Evolutionary conservation across 1,140 invertebrate genomes (phyloP), one percentile per base, ranked within the genome.

Genomic region (Drosophila orosa): DNA sequence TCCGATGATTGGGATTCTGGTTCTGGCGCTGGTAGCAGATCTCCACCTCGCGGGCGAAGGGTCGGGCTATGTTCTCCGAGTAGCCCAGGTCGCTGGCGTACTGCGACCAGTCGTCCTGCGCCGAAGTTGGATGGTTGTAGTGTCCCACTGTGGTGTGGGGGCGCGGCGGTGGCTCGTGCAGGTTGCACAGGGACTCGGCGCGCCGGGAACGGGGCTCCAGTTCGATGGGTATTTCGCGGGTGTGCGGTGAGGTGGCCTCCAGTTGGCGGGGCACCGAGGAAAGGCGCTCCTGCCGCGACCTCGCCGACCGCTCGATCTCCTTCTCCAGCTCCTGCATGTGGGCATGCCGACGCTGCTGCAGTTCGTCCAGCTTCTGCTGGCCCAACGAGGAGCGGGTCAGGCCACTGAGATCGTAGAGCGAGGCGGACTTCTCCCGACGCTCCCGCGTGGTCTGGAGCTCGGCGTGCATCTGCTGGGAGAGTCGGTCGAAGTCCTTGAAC

Each of bases 401-500:
- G 5, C 90, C 82, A 50, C 77, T 91, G 40, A 91, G 80, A 80
- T 91, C 90, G 55, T 74, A 91, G 2, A 91, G 74, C 3, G 90
- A 91, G 31, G 90, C 76, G 7, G 83, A 89, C 40, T 85, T 87
- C 13, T 90, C 73, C 0, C 83, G 60, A 8, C 74, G 59, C 45
- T 76, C 75, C 3, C 90, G 84, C 10, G 89, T 80, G 12, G 78
- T 66, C 4, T 87, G 82, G 44, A 91, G 72, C 48, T 90, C 90
- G 45, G 65, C 68, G 29, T 90, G 74, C 45, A 91, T 68, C 39
- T 91, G 87, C 62, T 91, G 85, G 0, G 91, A 91, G 7, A 91
- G 50, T 2, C 80, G 62, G 15, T 92, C 91, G 47, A 92, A 92
- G 74, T 92, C 91, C 86, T 92, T 92, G 86, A 92, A 91, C 31